Evolutionary conservation across 2,888 invertebrate genomes (phyloP), one percentile per base, ranked within the genome.

Genomic region (Fragum sueziense): DNA sequence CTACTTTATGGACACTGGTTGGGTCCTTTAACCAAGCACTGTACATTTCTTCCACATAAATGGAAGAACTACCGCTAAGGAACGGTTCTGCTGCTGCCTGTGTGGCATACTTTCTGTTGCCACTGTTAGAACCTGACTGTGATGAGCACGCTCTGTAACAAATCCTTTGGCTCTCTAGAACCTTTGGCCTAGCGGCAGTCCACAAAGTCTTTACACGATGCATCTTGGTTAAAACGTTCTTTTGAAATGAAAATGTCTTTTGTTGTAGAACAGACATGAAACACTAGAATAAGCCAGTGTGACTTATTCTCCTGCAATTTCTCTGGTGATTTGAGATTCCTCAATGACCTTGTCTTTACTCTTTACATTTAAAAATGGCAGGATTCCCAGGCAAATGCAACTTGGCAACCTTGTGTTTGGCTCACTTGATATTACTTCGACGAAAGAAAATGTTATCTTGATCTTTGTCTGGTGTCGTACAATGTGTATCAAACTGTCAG

Each of bases 21-120:
- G 99, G 99, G 94, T 99, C 97, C 87, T 96, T 95, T 83, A 97
- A 95, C 99, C 99, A 99, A 70, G 97, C 95, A 93, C 97, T 97
- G 95, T 98, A 99, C 98, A 99, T 99, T 94, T 99, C 98, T 94
- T 99, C 99, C 76, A 99, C 97, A 93, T 99, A 99, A 20, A 96
- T 96, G 27, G 97, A 96, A 73, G 97, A 97, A 91, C 97, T 97
- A 90, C 99, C 99, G 95, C 97, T 99, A 91, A 99, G 95, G 94
- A 99, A 99, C 1, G 98, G 97, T 94, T 99, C 99, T 62, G 94
- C 93, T 33, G 90, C 87, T 68, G 90, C 91, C 76, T 80, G 87
- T n/a, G 91, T 87, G 47, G 89, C 89, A 87, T 88, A 90, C 33
- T 84, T 85, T 54, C 85, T 83, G 27, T 74, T 74, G 76, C 77